These are phyloP conservation scores for Muricea muricata DNA, from an alignment of 92 coral and sea anemone species.

Conservation along the genomic window DNA sequence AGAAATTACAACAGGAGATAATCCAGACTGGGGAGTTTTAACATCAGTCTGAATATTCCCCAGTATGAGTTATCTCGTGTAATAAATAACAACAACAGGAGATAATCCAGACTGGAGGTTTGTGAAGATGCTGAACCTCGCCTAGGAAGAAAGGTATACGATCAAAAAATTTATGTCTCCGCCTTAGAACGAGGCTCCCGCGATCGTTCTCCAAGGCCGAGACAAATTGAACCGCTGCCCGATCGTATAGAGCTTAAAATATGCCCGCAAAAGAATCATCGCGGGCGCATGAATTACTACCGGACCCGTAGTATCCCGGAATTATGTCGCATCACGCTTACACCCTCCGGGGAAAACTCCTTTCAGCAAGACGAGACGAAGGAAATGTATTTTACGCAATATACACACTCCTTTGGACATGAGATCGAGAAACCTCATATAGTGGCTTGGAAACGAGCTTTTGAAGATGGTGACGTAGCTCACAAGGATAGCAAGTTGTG, in stretches of 20 bases:
- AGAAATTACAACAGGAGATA: no score
- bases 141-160: conserved; percentile 20
- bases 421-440: conserved; percentile 32
- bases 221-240: conserved; percentile 23
- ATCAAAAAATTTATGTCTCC: conserved; percentile 24
- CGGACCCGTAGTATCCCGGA: conserved; percentile 37
- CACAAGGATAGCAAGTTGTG: conserved; percentile 35
- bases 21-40: no score
- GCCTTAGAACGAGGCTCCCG: conserved; percentile 34
- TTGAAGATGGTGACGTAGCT: conserved; percentile 14
- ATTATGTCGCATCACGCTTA: conserved; percentile 36
- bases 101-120: no score
- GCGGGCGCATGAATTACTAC: conserved; percentile 27
- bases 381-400: conserved; percentile 26
- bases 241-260: conserved; percentile 28
- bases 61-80: no score
- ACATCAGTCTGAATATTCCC: no score
- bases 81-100: no score
- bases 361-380: conserved; percentile 3
- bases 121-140: neutral
- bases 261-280: conserved; percentile 14
- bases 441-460: conserved; percentile 37
- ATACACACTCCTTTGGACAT: conserved; percentile 12
- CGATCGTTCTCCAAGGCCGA: conserved; percentile 31
- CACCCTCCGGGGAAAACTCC: conserved; percentile 5